phyloP scores from a whole-genome alignment of 2,113 vertebrate genomes.

The Zosterops lateralis region DNA sequence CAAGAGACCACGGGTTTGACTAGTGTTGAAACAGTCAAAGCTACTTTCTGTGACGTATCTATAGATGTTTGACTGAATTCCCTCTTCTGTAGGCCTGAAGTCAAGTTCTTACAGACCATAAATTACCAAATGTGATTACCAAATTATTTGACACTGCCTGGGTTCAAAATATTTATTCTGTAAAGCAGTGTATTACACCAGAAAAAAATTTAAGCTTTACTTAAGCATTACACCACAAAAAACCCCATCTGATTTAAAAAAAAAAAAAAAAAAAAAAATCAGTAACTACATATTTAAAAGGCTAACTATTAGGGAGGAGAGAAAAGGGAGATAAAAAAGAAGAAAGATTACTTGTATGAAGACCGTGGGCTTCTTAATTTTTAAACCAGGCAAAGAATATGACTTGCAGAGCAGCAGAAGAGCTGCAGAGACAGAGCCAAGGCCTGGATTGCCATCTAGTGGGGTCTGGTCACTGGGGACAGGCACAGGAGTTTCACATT shows the following conservation, averaged over 20 bases:
- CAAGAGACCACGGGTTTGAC: not conserved
- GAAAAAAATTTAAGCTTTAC: not conserved
- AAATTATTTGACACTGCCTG: not conserved
- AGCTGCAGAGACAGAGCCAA: not conserved
- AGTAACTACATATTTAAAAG: not conserved
- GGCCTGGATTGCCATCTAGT: constrained; percentile 54
- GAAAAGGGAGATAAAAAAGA: not conserved
- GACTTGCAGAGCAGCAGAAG: not conserved
- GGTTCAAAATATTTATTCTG: not conserved
- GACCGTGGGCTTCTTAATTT: not conserved
- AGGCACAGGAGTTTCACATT: accelerated
- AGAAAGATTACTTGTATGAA: not conserved
- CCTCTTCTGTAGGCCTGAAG: not conserved
- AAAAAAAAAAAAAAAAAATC: not conserved
- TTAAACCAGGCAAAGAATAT: not conserved
- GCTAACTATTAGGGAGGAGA: not conserved
- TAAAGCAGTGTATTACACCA: not conserved
- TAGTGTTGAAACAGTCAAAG: not conserved
- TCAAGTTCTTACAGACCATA: not conserved
- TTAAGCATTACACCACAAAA: not conserved
- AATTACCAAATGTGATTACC: not conserved
- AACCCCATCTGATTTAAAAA: not conserved
- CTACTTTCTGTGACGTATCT: accelerated
- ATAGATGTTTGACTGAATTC: not conserved
- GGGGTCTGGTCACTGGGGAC: not conserved